Conservation (phyloP, 2,888 invertebrate genomes). For the Oxystoma pomonae region DNA sequence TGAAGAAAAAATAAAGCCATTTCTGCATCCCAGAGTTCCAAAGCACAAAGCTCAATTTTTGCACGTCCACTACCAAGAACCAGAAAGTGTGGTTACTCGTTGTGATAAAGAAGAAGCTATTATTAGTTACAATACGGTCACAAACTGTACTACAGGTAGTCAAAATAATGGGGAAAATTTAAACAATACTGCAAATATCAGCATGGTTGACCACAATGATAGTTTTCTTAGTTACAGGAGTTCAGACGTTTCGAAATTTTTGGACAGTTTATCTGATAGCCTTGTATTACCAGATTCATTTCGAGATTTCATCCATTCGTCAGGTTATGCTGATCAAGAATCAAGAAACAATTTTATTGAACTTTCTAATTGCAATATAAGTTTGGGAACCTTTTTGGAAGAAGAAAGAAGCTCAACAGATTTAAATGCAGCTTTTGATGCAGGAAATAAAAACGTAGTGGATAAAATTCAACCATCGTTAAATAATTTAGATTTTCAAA, state of each 20-base stretch:
- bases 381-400: neutral
- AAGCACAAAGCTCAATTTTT: neutral
- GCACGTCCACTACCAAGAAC: neutral
- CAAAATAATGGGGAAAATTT: neutral
- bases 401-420: neutral
- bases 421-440: neutral
- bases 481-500: no score
- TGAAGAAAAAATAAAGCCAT: conserved; percentile 12
- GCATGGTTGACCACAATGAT: neutral
- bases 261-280: neutral
- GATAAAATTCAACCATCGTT: neutral
- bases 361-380: neutral
- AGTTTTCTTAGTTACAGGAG: neutral
- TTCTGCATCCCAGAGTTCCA: neutral
- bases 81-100: neutral
- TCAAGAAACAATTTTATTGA: neutral
- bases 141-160: no score
- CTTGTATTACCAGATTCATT: neutral
- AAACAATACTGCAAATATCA: no score
- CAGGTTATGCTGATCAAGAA: neutral
- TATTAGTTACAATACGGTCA: no score
- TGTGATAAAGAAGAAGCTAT: neutral
- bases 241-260: neutral
- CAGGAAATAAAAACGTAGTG: neutral
- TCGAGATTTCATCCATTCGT: neutral